Evolutionary conservation across 2,888 invertebrate genomes (phyloP).

Genomic region (Luffia ferchaultella): DNA sequence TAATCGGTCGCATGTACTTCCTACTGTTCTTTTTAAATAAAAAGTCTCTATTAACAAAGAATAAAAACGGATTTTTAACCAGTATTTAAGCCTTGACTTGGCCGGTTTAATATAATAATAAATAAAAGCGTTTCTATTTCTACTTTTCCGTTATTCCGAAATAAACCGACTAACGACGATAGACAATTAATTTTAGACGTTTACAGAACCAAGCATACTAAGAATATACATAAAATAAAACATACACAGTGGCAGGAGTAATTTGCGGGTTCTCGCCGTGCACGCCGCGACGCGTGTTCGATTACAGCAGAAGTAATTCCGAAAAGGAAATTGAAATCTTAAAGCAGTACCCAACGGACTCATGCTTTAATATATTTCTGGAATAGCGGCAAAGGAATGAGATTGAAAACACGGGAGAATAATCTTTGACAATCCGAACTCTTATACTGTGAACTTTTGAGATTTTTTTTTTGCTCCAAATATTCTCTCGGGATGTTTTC

Average conservation of each 20-base stretch:
- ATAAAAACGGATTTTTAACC: too few relatives aligned
- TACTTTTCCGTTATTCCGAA: too few relatives aligned
- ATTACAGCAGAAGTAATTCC: constrained; percentile 64
- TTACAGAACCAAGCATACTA: not conserved
- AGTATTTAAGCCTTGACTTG: too few relatives aligned
- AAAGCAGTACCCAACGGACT: constrained; percentile 60
- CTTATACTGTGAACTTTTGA: not conserved
- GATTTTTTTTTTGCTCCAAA: not conserved
- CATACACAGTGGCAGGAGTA: constrained; percentile 42
- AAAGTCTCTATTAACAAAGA: too few relatives aligned
- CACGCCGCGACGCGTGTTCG: constrained; percentile 53
- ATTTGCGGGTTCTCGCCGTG: constrained; percentile 41
- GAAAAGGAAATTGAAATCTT: constrained; percentile 66
- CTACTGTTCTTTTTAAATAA: too few relatives aligned
- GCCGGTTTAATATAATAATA: too few relatives aligned
- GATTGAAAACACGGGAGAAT: constrained; percentile 36
- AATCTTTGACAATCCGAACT: not conserved
- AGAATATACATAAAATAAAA: not conserved
- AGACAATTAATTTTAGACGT: too few relatives aligned
- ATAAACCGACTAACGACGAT: too few relatives aligned
- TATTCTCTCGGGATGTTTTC: not conserved
- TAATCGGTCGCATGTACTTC: too few relatives aligned
- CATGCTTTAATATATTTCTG: constrained; percentile 33
- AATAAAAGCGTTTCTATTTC: too few relatives aligned
- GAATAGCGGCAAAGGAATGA: constrained; percentile 30